Percentiles rank a stretch among this genome's conserved stretches.
phyloP scores from a whole-genome alignment of 2,888 invertebrate genomes.

The Campoplex capitator region DNA sequence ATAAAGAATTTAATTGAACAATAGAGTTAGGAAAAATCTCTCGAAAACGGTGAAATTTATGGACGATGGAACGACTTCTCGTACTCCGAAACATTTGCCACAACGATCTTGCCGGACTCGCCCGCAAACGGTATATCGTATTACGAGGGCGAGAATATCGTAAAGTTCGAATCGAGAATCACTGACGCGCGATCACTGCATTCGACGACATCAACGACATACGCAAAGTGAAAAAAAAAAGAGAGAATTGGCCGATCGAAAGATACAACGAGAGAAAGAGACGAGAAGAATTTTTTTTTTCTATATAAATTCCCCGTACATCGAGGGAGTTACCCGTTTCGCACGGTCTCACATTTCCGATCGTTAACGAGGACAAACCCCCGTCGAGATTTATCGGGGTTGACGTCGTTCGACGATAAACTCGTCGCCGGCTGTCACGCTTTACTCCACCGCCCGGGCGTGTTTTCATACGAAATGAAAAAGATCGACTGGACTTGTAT shows the following conservation, averaged over 20 bases:
- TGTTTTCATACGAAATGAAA: slow-evolving; percentile 24
- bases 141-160: slow-evolving; percentile 67
- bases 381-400: slow-evolving; percentile 63
- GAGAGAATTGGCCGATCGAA: not conserved
- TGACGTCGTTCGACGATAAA: slow-evolving; percentile 63
- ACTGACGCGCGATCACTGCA: slow-evolving; percentile 68
- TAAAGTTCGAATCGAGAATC: slow-evolving; percentile 75
- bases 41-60: not conserved
- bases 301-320: slow-evolving; percentile 60
- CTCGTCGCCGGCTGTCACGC: slow-evolving; percentile 66
- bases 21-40: not conserved
- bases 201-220: slow-evolving; percentile 28
- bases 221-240: slow-evolving; percentile 16
- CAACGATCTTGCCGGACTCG: slow-evolving; percentile 19
- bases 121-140: slow-evolving; percentile 38
- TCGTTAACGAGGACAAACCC: slow-evolving; percentile 66
- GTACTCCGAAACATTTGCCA: not conserved
- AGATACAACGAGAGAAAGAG: not conserved
- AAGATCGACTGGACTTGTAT: slow-evolving; percentile 13
- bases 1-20: not conserved
- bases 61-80: not conserved
- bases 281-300: slow-evolving; percentile 19
- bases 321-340: slow-evolving; percentile 58
- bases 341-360: slow-evolving; percentile 67
- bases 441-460: slow-evolving; percentile 24